A percentile compares a stretch with the other conserved stretches of the same genome.
Evolutionary conservation across 2,797 vertebrate genomes (phyloP).

Genomic region (Picus viridis): DNA sequence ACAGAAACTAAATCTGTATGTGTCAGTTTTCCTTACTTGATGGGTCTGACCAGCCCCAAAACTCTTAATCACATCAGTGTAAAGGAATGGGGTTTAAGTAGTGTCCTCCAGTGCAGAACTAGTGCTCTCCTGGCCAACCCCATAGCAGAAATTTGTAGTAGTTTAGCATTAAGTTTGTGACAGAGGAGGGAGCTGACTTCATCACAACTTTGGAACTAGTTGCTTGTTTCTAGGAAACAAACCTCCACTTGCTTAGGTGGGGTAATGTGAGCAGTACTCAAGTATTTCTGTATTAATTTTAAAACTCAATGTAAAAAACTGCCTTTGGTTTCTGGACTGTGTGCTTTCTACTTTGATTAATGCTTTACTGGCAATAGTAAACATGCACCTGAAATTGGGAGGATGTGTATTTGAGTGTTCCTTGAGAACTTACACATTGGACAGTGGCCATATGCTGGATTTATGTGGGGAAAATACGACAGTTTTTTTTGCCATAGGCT

Average conservation of each 20-base stretch:
- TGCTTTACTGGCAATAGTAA: neutral
- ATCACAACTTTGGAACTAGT: neutral
- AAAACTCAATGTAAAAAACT: conserved; percentile 11
- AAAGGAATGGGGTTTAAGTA: conserved; percentile 5
- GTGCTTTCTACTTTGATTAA: neutral
- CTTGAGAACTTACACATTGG: neutral
- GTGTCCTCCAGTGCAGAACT: neutral
- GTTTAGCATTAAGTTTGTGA: neutral
- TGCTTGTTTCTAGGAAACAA: neutral
- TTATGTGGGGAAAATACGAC: neutral
- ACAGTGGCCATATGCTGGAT: neutral
- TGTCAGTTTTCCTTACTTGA: neutral
- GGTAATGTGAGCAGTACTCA: neutral
- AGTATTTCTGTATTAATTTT: conserved; percentile 32
- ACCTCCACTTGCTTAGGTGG: neutral
- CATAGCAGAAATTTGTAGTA: neutral
- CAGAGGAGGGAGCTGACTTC: neutral
- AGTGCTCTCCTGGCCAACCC: neutral
- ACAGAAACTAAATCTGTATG: neutral
- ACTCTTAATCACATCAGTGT: neutral
- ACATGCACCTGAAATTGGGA: neutral
- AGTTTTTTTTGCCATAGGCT: neutral
- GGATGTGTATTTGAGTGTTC: neutral
- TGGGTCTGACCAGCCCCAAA: neutral
- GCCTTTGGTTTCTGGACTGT: neutral